Conservation (phyloP, 35 echinoderm and acorn worm species). For the Stichopus chloronotus region DNA sequence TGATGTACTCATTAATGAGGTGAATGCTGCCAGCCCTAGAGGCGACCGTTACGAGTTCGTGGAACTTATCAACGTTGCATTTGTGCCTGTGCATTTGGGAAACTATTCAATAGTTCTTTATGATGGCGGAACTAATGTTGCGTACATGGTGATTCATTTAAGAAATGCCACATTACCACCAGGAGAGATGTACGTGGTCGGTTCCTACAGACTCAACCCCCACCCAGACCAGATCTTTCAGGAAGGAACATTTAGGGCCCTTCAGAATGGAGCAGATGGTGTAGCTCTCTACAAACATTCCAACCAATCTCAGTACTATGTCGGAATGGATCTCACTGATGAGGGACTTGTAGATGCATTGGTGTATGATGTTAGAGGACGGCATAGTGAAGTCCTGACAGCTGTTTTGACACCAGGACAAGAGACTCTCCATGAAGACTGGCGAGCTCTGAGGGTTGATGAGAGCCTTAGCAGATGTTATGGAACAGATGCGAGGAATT, state of each 20-base stretch:
- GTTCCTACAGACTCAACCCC: constrained; percentile 68
- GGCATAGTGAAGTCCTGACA: constrained; percentile 48
- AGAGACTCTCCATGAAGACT: constrained; percentile 74
- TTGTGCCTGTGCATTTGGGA: constrained; percentile 57
- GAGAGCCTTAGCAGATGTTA: constrained; percentile 87
- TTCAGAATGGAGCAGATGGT: constrained; percentile 83
- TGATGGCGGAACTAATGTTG: constrained; percentile 59
- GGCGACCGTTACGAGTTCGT: constrained; percentile 78
- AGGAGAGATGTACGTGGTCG: constrained; percentile 71
- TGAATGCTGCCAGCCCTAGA: constrained; percentile 72
- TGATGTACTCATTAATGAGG: constrained; percentile 75
- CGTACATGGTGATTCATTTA: constrained; percentile 68
- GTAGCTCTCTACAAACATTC: constrained; percentile 79
- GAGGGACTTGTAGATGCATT: constrained; percentile 83
- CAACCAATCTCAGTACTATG: constrained; percentile 32
- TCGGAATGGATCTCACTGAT: constrained; percentile 65
- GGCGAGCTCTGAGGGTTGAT: constrained; percentile 50
- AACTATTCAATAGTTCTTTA: constrained; percentile 87
- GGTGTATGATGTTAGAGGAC: constrained; percentile 76
- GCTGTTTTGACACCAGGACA: constrained; percentile 77
- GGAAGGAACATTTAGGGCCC: constrained; percentile 28
- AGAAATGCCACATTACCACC: constrained; percentile 42
- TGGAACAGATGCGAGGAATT: constrained; percentile 66
- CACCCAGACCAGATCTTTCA: constrained; percentile 64
- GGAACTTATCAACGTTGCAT: constrained; percentile 80